Base-by-base conservation (phyloP, 1,140 invertebrate species). In the Neoseiulus cucumeris region DNA sequence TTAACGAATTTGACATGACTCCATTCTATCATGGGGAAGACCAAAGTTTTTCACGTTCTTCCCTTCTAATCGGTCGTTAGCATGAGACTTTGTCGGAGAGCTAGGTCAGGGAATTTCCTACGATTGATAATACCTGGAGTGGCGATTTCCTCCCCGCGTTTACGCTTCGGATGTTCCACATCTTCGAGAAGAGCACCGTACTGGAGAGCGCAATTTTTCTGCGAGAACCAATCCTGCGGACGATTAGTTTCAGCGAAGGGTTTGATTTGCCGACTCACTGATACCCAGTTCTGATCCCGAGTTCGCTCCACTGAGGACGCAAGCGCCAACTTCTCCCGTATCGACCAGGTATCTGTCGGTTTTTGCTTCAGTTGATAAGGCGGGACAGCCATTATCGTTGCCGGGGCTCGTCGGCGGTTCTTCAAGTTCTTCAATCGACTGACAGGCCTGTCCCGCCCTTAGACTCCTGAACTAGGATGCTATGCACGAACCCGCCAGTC, bases 211-310 rank as follows among this genome's bases (percentile, higher is more conserved):
- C 91, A 94, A 70, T 88, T 84, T 75, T 90, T 92, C 72, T 88
- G 87, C 0, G 87, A 89, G 74, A 90, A 93, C 87, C 89, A 94
- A 74, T 94, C 90, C 0, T 78, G 71, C 1, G 89, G 87, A 66
- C 87, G 75, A 66, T 84, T 83, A 64, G 82, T 80, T 70, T 91
- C 87, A 59, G 71, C 77, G 73, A 76, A 78, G 0, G 82, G 81
- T 70, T 88, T 71, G 82, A 84, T 66, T 77, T 82, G 77, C 83
- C 89, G 78, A 41, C 88, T 89, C 0, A 95, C 89, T 0, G 86
- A 87, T 73, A 89, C 89, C 81, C 90, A 94, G 74, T 93, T 94
- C 75, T 92, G 89, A 75, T 94, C 90, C 0, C 89, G 89, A 75
- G 85, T 89, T 71, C 86, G 82, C 1, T 85, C 77, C 0, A 95